phyloP scores from a whole-genome alignment of 2,797 vertebrate genomes.

The Hydrocynus forskahlii region DNA sequence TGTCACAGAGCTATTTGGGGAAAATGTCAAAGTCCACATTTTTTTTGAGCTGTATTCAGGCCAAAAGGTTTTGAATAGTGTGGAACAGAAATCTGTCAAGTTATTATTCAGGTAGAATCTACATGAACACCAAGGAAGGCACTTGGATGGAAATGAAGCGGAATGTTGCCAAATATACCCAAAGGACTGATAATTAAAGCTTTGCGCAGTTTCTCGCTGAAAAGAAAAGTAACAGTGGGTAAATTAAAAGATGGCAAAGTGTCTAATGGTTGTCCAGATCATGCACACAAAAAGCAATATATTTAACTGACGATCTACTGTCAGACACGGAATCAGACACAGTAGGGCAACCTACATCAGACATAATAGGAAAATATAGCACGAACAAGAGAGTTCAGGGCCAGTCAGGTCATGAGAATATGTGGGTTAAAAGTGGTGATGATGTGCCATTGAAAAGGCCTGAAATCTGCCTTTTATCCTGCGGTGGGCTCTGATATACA shows the following conservation, averaged over 20 bases:
- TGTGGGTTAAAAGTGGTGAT: slow-evolving; percentile 6
- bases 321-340: neutral
- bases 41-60: neutral
- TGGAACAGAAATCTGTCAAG: neutral
- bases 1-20: neutral
- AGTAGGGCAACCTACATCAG: too few relatives aligned
- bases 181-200: too few relatives aligned
- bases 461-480: slow-evolving; percentile 4
- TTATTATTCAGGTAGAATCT: neutral
- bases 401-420: slow-evolving; percentile 27
- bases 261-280: neutral
- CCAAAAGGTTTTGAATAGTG: neutral
- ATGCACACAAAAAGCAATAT: neutral
- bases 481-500: slow-evolving; percentile 15
- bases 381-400: neutral
- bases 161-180: too few relatives aligned
- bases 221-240: too few relatives aligned
- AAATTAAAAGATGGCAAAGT: too few relatives aligned
- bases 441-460: slow-evolving; percentile 3
- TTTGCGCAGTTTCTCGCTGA: too few relatives aligned
- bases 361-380: neutral
- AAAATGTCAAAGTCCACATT: neutral
- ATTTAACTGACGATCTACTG: neutral
- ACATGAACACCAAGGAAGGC: too few relatives aligned
- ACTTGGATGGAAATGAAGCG: too few relatives aligned